Base-by-base conservation (phyloP, 2,113 vertebrate genomes). In the Pteronura brasiliensis region DNA sequence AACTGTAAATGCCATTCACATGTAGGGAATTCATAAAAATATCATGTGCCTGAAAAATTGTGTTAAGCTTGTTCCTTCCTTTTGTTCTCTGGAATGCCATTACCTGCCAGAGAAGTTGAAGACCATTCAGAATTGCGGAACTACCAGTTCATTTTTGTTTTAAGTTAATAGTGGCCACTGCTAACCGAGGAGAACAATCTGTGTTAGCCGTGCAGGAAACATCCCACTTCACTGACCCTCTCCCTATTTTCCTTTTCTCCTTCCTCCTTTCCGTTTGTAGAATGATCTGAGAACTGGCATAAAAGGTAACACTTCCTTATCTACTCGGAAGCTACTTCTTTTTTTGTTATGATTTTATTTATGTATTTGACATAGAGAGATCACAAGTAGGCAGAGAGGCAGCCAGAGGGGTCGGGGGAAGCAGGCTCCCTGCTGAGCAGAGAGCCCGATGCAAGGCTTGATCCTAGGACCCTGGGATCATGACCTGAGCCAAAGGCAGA, bases 1-100 rank as follows among this genome's bases (percentile, higher is more conserved):
- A 97, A 80, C 76, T 92, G 14, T 92, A 84, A 95, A 77, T 94
- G 71, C 49, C 44, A 42, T 82, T 85, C 31, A 94, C 29, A 59
- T 97, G 15, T 87, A 76, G 6, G n/a, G 49, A 55, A 72, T 88
- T 98, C 59, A 85, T 96, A 42, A 85, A 97, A 91, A 71, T 52
- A 84, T 18, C 25, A 90, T 42, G 5, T 95, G n/a, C 8, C 18
- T 76, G 4, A 42, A 91, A 96, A 88, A 65, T 69, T 84, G 42
- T 21, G n/a, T 83, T 90, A 18, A 67, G 31, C 55, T 69, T 79
- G n/a, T 83, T 83, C 17, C 29, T 95, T 91, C 8, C 47, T 47
- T 87, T 81, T 91, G 47, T 93, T 96, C 61, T 76, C 83, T 65
- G 44, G 29, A 74, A 79, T 83, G 47, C 39, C 49, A 21, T n/a